Evolutionary conservation across 2,797 vertebrate species (phyloP).

Genomic region (Schizopygopsis malacanthus): DNA sequence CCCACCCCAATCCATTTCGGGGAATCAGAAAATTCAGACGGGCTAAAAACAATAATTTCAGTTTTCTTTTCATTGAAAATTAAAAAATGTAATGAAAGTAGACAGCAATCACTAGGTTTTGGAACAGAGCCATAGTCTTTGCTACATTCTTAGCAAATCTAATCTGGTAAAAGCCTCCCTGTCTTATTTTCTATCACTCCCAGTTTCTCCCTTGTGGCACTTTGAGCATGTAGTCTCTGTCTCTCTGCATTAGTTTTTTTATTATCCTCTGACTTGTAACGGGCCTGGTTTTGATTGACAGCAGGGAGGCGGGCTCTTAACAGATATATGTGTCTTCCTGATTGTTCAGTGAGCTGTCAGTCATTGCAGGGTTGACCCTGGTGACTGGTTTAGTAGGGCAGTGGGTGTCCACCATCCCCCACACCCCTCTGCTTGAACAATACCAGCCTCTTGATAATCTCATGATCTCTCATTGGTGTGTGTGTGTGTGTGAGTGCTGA

Average conservation of each 20-base stretch:
- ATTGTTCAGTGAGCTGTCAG: slow-evolving; percentile 40
- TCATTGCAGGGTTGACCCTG: slow-evolving; percentile 32
- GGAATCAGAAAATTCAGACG: too few relatives aligned
- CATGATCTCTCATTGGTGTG: slow-evolving; percentile 30
- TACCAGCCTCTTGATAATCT: slow-evolving; percentile 42
- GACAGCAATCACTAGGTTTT: slow-evolving; percentile 11
- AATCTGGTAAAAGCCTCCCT: slow-evolving; percentile 17
- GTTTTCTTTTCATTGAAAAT: too few relatives aligned
- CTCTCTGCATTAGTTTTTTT: slow-evolving; percentile 5
- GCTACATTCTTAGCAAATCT: background rate
- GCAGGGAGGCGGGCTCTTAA: background rate
- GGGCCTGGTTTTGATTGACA: slow-evolving; percentile 29
- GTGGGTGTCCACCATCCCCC: slow-evolving; percentile 51
- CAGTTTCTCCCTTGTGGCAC: slow-evolving; percentile 17
- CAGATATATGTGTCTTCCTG: slow-evolving; percentile 15
- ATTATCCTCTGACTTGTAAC: background rate
- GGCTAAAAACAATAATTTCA: too few relatives aligned
- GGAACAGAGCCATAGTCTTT: background rate
- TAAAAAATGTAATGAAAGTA: too few relatives aligned
- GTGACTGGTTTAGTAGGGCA: slow-evolving; percentile 50
- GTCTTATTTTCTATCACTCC: slow-evolving; percentile 30
- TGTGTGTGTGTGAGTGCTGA: slow-evolving; percentile 5
- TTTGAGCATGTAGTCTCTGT: slow-evolving; percentile 1
- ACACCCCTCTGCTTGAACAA: slow-evolving; percentile 33
- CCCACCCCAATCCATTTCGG: too few relatives aligned